Evolutionary conservation across 2,888 invertebrate genomes (phyloP).

Genomic region (Drosophila kambysellisi): DNA sequence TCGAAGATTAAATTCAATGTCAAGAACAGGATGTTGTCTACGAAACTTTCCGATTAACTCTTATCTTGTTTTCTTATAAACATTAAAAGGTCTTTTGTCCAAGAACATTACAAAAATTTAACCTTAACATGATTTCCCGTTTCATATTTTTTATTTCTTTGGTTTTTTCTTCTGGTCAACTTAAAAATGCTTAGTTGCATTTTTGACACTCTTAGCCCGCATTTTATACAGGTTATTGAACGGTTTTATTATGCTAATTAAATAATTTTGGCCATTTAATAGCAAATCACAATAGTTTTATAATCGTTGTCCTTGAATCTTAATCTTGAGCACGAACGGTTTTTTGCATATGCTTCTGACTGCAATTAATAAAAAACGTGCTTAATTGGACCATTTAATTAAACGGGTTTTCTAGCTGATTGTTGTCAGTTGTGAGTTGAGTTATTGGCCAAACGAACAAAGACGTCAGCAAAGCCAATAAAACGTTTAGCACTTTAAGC

Average conservation of each 20-base stretch:
- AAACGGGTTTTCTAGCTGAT: conserved; percentile 37
- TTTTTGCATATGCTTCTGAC: conserved; percentile 33
- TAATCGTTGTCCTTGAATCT: conserved; percentile 51
- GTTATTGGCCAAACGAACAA: conserved; percentile 22
- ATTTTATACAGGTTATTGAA: background rate
- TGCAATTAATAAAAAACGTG: conserved; percentile 43
- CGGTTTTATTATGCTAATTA: conserved; percentile 24
- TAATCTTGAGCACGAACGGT: conserved; percentile 32
- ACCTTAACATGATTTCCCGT: conserved; percentile 9
- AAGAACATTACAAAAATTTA: conserved; percentile 1
- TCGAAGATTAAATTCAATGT: conserved; percentile 16
- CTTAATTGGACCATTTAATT: conserved; percentile 42
- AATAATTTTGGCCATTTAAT: conserved; percentile 26
- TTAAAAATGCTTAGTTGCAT: background rate
- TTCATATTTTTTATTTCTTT: background rate
- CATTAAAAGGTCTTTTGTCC: background rate
- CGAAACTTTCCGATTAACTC: background rate
- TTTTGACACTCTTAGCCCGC: background rate
- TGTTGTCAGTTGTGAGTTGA: conserved; percentile 21
- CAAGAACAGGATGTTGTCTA: conserved; percentile 6
- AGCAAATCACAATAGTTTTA: conserved; percentile 23
- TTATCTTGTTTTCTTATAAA: conserved; percentile 16
- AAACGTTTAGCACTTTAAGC: conserved; percentile 1
- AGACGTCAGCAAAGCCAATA: conserved; percentile 23
- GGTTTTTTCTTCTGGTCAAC: background rate